Conservation (phyloP, 2,113 vertebrate genomes). For the Ariopsis seemanni region DNA sequence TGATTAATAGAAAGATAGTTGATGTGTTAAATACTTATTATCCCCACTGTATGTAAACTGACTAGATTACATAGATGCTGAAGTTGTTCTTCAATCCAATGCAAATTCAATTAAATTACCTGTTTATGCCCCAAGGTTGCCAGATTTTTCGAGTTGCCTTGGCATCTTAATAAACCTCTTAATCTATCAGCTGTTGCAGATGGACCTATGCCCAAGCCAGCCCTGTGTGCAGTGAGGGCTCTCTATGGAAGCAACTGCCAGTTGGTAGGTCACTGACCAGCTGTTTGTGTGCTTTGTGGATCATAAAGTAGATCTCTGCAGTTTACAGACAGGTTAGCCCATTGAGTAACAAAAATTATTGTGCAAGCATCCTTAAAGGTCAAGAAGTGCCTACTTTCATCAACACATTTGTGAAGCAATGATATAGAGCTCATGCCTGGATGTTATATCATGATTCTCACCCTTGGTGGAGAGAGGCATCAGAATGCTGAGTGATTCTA, state of each 20-base stretch:
- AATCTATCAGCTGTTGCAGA: background rate
- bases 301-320: background rate
- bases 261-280: background rate
- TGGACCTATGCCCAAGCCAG: background rate
- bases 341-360: background rate
- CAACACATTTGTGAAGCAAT: background rate
- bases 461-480: background rate
- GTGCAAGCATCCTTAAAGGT: background rate
- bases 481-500: background rate
- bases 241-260: background rate
- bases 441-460: background rate
- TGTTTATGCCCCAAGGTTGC: background rate
- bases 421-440: background rate
- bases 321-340: background rate
- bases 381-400: background rate
- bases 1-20: too few species aligned
- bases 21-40: too few species aligned
- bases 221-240: background rate
- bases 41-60: background rate
- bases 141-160: background rate
- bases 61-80: background rate
- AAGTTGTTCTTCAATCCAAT: background rate
- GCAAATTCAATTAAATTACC: background rate
- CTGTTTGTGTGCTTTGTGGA: background rate
- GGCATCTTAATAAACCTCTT: background rate